A percentile compares a stretch with the other conserved stretches of the same genome.
These are phyloP conservation scores for Scaptomyza cyrtandrae DNA, from an alignment of 2,888 invertebrate genomes.

Conservation along the genomic window DNA sequence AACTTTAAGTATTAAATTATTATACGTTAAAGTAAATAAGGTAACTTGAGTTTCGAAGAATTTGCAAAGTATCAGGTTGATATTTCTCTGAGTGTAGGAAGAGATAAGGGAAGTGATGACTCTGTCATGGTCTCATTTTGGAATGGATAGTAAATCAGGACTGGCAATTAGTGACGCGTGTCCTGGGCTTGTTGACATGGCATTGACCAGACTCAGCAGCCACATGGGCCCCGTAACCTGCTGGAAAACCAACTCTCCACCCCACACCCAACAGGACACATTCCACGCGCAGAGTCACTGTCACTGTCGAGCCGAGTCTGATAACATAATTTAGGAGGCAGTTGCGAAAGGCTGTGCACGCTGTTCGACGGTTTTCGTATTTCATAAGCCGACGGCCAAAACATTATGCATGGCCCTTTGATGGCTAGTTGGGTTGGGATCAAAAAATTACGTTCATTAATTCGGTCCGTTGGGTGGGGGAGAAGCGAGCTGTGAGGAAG, in stretches of 20 bases:
- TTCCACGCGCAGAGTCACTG: not conserved
- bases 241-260: not conserved
- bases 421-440: slow-evolving; percentile 13
- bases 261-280: not conserved
- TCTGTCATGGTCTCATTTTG: slow-evolving; percentile 23
- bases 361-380: slow-evolving; percentile 44
- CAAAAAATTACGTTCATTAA: slow-evolving; percentile 67
- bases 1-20: too few species aligned
- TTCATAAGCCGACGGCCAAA: slow-evolving; percentile 66
- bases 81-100: not conserved
- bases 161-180: slow-evolving; percentile 68
- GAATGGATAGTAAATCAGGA: slow-evolving; percentile 47
- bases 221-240: slow-evolving; percentile 15
- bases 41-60: not conserved
- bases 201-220: slow-evolving; percentile 43
- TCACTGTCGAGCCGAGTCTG: slow-evolving; percentile 24
- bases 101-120: slow-evolving; percentile 5
- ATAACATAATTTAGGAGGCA: slow-evolving; percentile 49
- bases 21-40: too few species aligned
- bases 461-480: slow-evolving; percentile 14
- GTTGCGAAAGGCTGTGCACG: slow-evolving; percentile 15
- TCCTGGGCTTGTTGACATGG: slow-evolving; percentile 62
- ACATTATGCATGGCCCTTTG: slow-evolving; percentile 72
- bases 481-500: not conserved
- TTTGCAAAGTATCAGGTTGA: not conserved